These are phyloP conservation scores for Hypotaenidia okinawae DNA, from an alignment of 2,797 vertebrate species.

Conservation along the genomic window DNA sequence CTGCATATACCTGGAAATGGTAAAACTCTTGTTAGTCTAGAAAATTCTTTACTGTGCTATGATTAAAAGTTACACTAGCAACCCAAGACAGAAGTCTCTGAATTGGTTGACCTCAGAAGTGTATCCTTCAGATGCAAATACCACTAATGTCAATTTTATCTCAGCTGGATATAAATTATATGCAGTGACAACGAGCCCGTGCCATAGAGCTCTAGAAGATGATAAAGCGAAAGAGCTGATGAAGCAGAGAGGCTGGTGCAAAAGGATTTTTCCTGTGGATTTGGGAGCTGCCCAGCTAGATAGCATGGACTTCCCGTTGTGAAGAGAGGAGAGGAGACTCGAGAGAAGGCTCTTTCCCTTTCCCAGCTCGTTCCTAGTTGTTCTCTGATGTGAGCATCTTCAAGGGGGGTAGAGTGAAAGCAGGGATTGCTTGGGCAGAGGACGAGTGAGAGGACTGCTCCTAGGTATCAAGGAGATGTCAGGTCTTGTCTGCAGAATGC, in stretches of 20 bases:
- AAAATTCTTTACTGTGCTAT: background rate
- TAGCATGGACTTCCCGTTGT: rapidly evolving
- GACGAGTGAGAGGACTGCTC: background rate
- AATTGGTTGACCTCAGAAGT: background rate
- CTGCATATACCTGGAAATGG: background rate
- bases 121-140: background rate
- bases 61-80: background rate
- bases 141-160: conserved; percentile 4
- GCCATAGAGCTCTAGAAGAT: background rate
- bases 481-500: background rate
- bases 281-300: background rate
- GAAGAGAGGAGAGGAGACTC: background rate
- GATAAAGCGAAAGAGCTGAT: background rate
- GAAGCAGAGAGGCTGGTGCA: background rate
- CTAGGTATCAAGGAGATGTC: rapidly evolving
- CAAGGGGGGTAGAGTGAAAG: background rate
- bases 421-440: background rate
- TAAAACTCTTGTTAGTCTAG: background rate
- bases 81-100: background rate
- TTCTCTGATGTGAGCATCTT: background rate
- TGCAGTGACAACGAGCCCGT: background rate
- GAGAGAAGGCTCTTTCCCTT: background rate
- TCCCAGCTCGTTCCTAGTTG: background rate
- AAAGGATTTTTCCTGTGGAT: background rate
- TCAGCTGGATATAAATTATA: background rate